Evolutionary conservation across 2,113 vertebrate species (phyloP).

Genomic region (Butorides virescens): DNA sequence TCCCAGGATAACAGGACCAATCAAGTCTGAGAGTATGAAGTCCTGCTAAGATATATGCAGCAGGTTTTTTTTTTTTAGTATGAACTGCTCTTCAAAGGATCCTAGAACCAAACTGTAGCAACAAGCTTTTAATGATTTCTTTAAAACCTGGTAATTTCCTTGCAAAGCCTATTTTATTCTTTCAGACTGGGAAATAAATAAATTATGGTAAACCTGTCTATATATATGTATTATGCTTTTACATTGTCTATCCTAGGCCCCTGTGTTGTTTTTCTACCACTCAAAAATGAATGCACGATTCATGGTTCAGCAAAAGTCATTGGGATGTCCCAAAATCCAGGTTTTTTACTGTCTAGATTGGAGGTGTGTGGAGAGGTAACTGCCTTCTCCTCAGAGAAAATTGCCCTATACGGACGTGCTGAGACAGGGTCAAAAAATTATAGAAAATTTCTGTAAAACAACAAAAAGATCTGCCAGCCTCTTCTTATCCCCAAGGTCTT

Average conservation of each 20-base stretch:
- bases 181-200: slow-evolving; percentile 11
- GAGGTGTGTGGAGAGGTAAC: neutral
- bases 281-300: neutral
- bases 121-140: slow-evolving; percentile 21
- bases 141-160: slow-evolving; percentile 1
- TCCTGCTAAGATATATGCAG: neutral
- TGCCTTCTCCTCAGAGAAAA: neutral
- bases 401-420: neutral
- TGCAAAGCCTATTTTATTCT: slow-evolving; percentile 7
- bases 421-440: neutral
- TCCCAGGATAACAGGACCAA: neutral
- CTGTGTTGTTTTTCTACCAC: neutral
- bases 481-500: neutral
- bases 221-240: neutral
- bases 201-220: neutral
- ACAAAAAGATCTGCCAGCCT: neutral
- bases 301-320: neutral
- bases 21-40: neutral
- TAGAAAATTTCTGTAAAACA: neutral
- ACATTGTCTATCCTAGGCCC: neutral
- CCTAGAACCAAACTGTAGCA: neutral
- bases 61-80: neutral
- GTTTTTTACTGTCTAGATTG: neutral
- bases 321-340: neutral
- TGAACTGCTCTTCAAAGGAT: neutral